Evolutionary conservation across 2,888 invertebrate genomes (phyloP).

Genomic region (Epinotia bilunana): DNA sequence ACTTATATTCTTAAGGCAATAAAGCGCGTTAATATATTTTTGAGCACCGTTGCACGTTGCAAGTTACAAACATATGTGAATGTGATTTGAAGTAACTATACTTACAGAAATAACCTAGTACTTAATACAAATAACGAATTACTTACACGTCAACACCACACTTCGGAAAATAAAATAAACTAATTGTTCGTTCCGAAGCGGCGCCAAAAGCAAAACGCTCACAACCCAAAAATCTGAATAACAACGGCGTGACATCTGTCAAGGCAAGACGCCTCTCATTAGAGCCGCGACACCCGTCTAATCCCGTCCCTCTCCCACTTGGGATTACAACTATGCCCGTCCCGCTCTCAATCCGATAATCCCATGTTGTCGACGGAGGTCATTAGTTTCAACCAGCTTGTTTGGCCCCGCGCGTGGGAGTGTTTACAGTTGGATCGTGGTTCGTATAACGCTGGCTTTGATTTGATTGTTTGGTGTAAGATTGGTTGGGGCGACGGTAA

Average conservation of each 20-base stretch:
- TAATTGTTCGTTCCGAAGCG: constrained; percentile 17
- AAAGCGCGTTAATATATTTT: too few relatives aligned
- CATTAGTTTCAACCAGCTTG: constrained; percentile 42
- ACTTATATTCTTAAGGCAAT: too few relatives aligned
- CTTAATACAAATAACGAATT: constrained; percentile 12
- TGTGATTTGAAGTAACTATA: too few relatives aligned
- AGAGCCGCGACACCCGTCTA: constrained; percentile 56
- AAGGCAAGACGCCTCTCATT: constrained; percentile 66
- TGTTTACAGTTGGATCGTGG: constrained; percentile 24
- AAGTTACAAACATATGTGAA: too few relatives aligned
- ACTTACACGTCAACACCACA: constrained; percentile 26
- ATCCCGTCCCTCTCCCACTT: constrained; percentile 51
- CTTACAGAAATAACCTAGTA: background rate
- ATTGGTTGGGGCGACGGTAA: constrained; percentile 43
- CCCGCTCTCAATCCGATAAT: constrained; percentile 66
- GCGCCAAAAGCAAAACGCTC: constrained; percentile 40
- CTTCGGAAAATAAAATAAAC: constrained; percentile 26
- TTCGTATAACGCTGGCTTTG: constrained; percentile 11
- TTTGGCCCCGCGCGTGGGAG: constrained; percentile 21
- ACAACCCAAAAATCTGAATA: constrained; percentile 45
- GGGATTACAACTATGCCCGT: constrained; percentile 48
- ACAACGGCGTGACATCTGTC: constrained; percentile 67
- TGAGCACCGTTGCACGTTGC: too few relatives aligned
- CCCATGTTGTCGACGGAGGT: constrained; percentile 47
- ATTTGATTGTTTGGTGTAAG: constrained; percentile 40